Evolutionary conservation across 2,113 vertebrate genomes (phyloP).

Genomic region (Brachirus orientalis): DNA sequence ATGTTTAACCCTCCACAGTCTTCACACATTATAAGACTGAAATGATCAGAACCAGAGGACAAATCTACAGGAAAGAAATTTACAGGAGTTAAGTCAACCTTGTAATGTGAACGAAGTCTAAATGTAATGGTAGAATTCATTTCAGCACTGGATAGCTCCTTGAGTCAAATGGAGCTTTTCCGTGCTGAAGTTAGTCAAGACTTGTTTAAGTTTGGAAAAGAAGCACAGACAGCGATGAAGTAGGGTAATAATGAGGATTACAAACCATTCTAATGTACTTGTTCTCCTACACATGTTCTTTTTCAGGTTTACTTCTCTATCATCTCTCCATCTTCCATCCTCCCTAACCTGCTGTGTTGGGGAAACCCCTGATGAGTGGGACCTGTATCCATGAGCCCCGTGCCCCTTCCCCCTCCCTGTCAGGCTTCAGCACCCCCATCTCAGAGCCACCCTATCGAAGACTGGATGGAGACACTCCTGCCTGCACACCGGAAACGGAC

Average conservation of each 20-base stretch:
- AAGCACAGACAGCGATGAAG: neutral
- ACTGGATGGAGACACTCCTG: constrained; percentile 88
- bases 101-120: no score
- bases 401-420: constrained; percentile 92
- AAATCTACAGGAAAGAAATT: no score
- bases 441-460: constrained; percentile 88
- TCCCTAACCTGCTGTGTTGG: constrained; percentile 74
- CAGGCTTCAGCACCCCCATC: constrained; percentile 88
- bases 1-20: no score
- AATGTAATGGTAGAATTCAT: neutral
- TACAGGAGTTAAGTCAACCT: no score
- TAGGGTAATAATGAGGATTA: no score
- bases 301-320: constrained; percentile 56
- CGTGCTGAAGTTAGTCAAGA: constrained; percentile 19
- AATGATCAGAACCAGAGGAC: no score
- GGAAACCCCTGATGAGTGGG: constrained; percentile 81
- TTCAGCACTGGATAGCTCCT: constrained; percentile 59
- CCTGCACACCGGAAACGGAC: constrained; percentile 91
- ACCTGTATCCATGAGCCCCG: constrained; percentile 93
- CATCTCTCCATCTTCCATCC: constrained; percentile 54
- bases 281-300: constrained; percentile 7
- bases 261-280: constrained; percentile 21
- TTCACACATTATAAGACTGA: no score
- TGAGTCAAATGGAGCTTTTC: constrained; percentile 25
- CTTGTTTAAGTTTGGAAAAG: neutral